Evolutionary conservation across 2,888 invertebrate species (phyloP), one percentile per base, ranked within the genome.

Genomic region (Busseola fusca): DNA sequence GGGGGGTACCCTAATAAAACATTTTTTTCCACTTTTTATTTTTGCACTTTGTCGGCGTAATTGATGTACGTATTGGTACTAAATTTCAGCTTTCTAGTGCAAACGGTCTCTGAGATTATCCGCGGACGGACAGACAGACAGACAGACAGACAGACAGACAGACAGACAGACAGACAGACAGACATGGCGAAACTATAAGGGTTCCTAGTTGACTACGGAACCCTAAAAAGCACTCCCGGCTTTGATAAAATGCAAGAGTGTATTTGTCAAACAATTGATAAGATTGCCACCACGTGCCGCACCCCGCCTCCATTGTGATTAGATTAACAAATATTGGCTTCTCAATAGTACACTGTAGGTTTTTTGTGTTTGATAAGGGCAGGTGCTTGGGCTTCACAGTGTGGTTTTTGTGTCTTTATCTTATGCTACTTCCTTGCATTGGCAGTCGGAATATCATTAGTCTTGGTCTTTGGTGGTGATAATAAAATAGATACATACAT

Each of bases 301-400:
- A 69, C 77, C 80, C 80, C 64, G 69, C 76, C 81, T 84, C 81
- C 76, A 84, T 86, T 76, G 76, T 86, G 90, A 91, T 91, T 90
- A 90, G 83, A 88, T 87, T 87, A 88, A 91, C 91, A 91, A 93
- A 93, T 91, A 93, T 93, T 92, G 83, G 82, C 82, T 82, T 77
- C 75, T 76, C 63, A 83, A 82, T 86, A 84, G 81, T 83, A 82
- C 69, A 83, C 76, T 73, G 60, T 40, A 70, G 72, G 70, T 81
- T 76, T 82, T 82, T 78, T 70, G 27, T 75, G 79, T 84, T 80
- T 85, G 82, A 80, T 84, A 76, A 71, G n/a, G 69, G 84, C 89
- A 90, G 89, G 89, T 90, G 89, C 62, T 50, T 52, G 37, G 16
- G 64, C 30, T 62, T 58, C 74, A 77, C 69, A 76, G 50, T 59